Conservation (phyloP, 2,113 vertebrate species). For the Nipponia nippon region DNA sequence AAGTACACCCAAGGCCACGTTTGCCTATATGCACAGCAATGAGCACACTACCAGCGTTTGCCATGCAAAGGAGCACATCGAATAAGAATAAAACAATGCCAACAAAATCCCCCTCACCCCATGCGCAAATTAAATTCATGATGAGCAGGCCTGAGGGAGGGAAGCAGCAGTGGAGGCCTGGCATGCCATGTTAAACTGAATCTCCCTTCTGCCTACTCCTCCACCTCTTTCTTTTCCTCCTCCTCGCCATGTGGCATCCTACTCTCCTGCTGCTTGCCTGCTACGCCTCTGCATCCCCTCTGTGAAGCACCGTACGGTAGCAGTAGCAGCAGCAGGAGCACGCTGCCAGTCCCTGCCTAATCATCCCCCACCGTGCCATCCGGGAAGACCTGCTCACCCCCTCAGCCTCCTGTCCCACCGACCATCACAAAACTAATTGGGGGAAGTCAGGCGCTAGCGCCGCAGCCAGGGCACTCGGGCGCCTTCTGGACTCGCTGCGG, state of each 20-base stretch:
- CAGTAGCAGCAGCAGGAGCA: conserved; percentile 41
- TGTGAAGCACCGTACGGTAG: conserved; percentile 12
- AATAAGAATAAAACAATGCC: conserved; percentile 55
- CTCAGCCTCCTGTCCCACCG: neutral
- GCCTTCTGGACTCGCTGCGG: neutral
- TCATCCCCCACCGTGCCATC: neutral
- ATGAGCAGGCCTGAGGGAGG: conserved; percentile 67
- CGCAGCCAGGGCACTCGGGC: fast-evolving
- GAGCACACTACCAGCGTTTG: conserved; percentile 14
- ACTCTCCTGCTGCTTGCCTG: conserved; percentile 69
- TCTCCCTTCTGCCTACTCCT: conserved; percentile 71
- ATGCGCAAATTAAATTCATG: conserved; percentile 66
- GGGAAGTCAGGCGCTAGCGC: neutral
- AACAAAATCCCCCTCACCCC: conserved; percentile 64
- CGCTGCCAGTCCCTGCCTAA: conserved; percentile 53
- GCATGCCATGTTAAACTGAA: conserved; percentile 67
- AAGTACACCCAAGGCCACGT: conserved; percentile 6
- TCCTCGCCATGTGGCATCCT: conserved; percentile 70
- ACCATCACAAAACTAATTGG: neutral
- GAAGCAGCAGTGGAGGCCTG: conserved; percentile 66
- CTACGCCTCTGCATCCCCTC: conserved; percentile 66
- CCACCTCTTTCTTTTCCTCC: conserved; percentile 69
- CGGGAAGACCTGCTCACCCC: neutral
- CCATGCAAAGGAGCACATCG: conserved; percentile 44
- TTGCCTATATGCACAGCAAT: neutral